phyloP scores from a whole-genome alignment of 2,113 vertebrate species.

The Sapayoa aenigma region DNA sequence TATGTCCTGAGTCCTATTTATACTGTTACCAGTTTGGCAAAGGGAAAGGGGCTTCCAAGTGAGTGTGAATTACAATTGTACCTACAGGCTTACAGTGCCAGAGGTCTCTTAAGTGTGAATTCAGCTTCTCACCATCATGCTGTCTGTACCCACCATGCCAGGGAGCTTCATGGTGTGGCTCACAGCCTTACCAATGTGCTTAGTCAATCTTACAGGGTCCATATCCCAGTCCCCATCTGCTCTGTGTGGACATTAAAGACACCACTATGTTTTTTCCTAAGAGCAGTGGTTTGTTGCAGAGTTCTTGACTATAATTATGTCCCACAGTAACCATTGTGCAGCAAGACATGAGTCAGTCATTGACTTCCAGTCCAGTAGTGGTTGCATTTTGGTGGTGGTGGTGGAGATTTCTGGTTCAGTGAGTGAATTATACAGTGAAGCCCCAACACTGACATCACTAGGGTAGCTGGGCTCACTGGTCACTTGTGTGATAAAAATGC shows the following conservation, averaged over 20 bases:
- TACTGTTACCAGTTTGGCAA: background rate
- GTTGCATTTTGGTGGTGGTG: background rate
- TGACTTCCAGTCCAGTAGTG: background rate
- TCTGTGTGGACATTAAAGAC: background rate
- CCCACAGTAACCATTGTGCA: background rate
- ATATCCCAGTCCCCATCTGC: background rate
- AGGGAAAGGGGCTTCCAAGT: background rate
- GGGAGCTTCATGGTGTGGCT: background rate
- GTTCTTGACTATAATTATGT: background rate
- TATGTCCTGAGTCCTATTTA: background rate
- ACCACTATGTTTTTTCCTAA: background rate
- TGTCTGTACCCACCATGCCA: background rate
- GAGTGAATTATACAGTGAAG: background rate
- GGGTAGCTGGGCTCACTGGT: background rate
- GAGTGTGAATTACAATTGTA: background rate
- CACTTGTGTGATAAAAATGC: background rate
- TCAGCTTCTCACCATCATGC: background rate
- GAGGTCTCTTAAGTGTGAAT: background rate
- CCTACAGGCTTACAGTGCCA: background rate
- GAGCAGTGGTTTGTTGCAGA: constrained; percentile 13
- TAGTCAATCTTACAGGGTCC: background rate
- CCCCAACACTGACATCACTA: background rate
- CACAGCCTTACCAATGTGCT: background rate
- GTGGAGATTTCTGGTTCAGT: background rate
- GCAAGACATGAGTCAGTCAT: background rate